Evolutionary conservation across 2,888 invertebrate genomes (phyloP).

Genomic region (Chalcis sispes): DNA sequence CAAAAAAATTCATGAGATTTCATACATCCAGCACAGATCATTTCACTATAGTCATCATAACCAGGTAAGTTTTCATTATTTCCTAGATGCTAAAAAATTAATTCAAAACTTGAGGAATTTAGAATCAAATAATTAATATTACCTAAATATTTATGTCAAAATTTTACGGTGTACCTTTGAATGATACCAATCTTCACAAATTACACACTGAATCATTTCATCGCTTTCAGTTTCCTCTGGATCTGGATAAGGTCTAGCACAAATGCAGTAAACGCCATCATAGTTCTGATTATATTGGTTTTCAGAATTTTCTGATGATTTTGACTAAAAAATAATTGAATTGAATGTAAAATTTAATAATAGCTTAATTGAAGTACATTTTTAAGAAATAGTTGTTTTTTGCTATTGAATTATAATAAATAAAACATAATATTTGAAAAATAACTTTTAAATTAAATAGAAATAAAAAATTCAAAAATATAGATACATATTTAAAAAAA

Average conservation of each 20-base stretch:
- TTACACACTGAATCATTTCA: conserved; percentile 96
- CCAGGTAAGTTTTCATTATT: conserved; percentile 78
- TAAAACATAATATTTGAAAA: background rate
- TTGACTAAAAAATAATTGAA: conserved; percentile 38
- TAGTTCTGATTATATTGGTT: conserved; percentile 97
- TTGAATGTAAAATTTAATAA: conserved; percentile 6
- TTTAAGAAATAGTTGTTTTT: background rate
- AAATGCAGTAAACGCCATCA: conserved; percentile 92
- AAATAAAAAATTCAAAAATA: background rate
- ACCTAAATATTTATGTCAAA: conserved; percentile 7
- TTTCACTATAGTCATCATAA: conserved; percentile 82
- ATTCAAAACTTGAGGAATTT: background rate
- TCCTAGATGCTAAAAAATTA: conserved; percentile 80
- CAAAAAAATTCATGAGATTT: conserved; percentile 85
- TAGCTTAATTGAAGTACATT: background rate
- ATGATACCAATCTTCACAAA: conserved; percentile 99
- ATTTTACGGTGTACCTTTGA: conserved; percentile 78
- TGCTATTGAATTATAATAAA: background rate
- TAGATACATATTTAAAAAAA: background rate
- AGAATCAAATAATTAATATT: background rate
- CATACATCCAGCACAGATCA: conserved; percentile 90
- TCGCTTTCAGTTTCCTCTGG: conserved; percentile 88
- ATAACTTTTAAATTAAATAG: no score
- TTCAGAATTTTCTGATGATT: conserved; percentile 80
- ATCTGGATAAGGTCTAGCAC: conserved; percentile 96